Evolutionary conservation across 2,888 invertebrate genomes (phyloP).

Genomic region (Lasioglossum figueresi): DNA sequence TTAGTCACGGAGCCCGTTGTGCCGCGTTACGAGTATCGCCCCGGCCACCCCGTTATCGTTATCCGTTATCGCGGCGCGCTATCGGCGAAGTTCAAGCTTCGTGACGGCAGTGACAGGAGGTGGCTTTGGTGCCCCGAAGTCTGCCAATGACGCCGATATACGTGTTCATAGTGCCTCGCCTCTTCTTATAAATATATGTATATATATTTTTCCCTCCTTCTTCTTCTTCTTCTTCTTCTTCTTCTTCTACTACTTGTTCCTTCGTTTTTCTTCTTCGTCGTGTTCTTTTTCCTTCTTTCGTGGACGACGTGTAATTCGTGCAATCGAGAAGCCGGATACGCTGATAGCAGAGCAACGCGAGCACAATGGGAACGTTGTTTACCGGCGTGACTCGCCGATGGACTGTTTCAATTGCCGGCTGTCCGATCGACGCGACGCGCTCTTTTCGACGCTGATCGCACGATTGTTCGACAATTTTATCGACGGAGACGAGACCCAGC

Average conservation of each 20-base stretch:
- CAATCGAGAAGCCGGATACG: neutral
- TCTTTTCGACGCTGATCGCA: constrained; percentile 1
- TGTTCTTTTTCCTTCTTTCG: neutral
- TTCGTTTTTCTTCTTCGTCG: neutral
- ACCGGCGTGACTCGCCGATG: neutral
- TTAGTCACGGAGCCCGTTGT: constrained; percentile 79
- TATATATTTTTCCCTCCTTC: neutral
- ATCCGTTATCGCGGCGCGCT: constrained; percentile 74
- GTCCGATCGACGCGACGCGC: neutral
- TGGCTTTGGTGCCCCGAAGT: constrained; percentile 43
- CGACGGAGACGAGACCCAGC: neutral
- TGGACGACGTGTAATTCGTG: constrained; percentile 13
- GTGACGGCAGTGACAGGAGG: constrained; percentile 58
- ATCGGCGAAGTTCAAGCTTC: constrained; percentile 76
- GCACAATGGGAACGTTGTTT: constrained; percentile 30
- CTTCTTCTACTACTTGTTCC: neutral
- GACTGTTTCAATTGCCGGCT: constrained; percentile 17
- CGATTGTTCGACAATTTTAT: constrained; percentile 1
- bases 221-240: neutral
- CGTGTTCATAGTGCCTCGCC: neutral
- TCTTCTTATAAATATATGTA: neutral
- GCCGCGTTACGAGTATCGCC: constrained; percentile 74
- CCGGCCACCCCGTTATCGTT: constrained; percentile 75
- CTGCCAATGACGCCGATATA: constrained; percentile 20
- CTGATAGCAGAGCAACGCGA: neutral